Base-by-base conservation (phyloP, 2,888 invertebrate species). In the Euproctis similis region DNA sequence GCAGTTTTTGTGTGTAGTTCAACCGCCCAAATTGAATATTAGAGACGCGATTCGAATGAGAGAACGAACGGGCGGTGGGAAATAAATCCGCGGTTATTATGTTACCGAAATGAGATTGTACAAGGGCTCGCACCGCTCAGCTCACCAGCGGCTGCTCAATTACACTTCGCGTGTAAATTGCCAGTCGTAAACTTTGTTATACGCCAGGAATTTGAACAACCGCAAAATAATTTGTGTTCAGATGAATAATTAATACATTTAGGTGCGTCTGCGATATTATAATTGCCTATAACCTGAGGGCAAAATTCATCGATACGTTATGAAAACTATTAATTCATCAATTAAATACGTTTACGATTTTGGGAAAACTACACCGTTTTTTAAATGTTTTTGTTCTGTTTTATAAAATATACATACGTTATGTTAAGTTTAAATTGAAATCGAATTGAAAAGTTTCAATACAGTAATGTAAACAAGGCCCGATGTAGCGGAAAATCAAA, bases 1-100 rank as follows among this genome's bases (percentile, higher is more conserved):
- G 72, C 77, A 77, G 72, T 82, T 82, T 82, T 84, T 82, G 80
- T 80, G 78, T 73, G 81, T n/a, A n/a, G 75, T 78, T 76, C 76
- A 64, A 66, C 67, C 64, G 65, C 72, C 73, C 65, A 82, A 84
- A 84, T 84, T 82, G 81, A 84, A 84, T 82, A 80, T 84, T 81
- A 14, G n/a, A 82, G 78, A 74, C 75, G 72, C 80, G 80, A 80
- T 82, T 78, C 76, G 72, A 78, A 78, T 69, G 72, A 81, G 67
- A 75, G 74, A 69, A 14, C 6, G 14, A 14, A 6, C 14, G 14
- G 14, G 14, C 14, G 14, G 4, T 4, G 4, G 4, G 75, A 72
- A 73, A 81, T 81, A 78, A 81, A 80, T 81, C 76, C 76, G 76
- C 68, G 70, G 77, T 78, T 81, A 78, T 81, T 77, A 75, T 81